Percentiles rank a stretch among this genome's conserved stretches.
phyloP scores from a whole-genome alignment of 2,113 vertebrate genomes.

The Crocuta crocuta region DNA sequence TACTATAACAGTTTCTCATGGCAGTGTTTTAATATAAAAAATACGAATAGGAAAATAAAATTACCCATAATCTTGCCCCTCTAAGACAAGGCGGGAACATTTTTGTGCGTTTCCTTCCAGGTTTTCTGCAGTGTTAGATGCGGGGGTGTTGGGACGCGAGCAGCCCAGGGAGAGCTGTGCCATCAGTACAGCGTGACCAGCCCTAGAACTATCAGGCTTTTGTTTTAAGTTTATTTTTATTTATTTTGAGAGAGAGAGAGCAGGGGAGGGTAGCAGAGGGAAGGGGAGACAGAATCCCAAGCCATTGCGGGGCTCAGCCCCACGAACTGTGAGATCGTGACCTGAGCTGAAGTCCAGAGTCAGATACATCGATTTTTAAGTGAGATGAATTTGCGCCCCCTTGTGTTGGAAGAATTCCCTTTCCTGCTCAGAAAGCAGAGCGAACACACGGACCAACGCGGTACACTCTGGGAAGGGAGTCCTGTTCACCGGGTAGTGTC shows the following conservation, averaged over 20 bases:
- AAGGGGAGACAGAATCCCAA: too few relatives aligned
- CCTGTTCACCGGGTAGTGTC: neutral
- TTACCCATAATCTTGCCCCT: neutral
- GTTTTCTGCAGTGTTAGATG: neutral
- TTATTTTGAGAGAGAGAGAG: too few relatives aligned
- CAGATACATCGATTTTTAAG: neutral
- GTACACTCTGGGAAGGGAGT: neutral
- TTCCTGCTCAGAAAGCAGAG: neutral
- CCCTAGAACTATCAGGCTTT: neutral
- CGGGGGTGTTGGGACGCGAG: neutral
- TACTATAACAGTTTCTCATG: neutral
- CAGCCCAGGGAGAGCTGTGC: neutral
- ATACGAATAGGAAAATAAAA: neutral
- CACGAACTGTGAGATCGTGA: too few relatives aligned
- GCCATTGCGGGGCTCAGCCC: too few relatives aligned
- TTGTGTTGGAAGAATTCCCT: neutral
- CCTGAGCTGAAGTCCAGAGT: too few relatives aligned
- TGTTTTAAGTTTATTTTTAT: too few relatives aligned
- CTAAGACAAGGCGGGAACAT: neutral
- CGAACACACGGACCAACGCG: rapidly evolving
- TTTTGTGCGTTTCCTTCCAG: neutral
- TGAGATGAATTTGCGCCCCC: neutral
- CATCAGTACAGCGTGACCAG: neutral
- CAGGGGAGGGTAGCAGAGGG: too few relatives aligned
- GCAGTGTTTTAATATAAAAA: neutral